A percentile compares a stretch with the other conserved stretches of the same genome.
These are phyloP conservation scores for Tromatobia lineatoria DNA, from an alignment of 2,888 invertebrate species.

Conservation along the genomic window DNA sequence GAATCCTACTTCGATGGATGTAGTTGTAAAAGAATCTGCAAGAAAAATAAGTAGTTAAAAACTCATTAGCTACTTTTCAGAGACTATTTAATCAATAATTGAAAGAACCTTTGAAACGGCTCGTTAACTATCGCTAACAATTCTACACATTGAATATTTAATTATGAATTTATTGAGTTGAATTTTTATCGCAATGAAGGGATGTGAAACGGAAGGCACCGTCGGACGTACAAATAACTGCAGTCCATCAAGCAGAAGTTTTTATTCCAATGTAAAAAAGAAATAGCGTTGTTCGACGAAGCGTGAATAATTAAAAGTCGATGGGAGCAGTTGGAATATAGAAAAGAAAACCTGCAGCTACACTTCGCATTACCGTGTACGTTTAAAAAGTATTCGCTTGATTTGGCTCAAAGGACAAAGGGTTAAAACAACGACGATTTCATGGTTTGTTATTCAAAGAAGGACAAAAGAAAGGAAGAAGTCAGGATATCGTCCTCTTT, in stretches of 20 bases:
- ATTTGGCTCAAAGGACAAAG: constrained; percentile 36
- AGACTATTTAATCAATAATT: too few species aligned
- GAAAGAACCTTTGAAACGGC: not conserved
- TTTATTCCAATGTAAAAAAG: not conserved
- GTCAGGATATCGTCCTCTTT: constrained; percentile 32
- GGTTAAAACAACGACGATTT: constrained; percentile 32
- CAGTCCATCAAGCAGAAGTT: not conserved
- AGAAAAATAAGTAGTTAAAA: too few species aligned
- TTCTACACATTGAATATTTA: not conserved
- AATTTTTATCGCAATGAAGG: not conserved
- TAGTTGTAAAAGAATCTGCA: too few species aligned
- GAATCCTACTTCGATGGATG: too few species aligned
- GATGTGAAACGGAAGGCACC: not conserved
- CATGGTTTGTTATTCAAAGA: constrained; percentile 20
- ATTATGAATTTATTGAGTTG: not conserved
- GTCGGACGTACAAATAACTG: not conserved
- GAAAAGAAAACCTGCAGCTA: not conserved
- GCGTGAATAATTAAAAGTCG: constrained; percentile 4
- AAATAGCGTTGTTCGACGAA: constrained; percentile 7
- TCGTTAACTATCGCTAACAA: not conserved
- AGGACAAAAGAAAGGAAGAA: not conserved
- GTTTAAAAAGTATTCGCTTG: constrained; percentile 27
- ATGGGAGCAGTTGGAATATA: not conserved
- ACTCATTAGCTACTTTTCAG: too few species aligned
- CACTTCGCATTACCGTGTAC: constrained; percentile 10